These are phyloP conservation scores for Panagrolaimus sp. DNA, from an alignment of 1,140 invertebrate species.

Conservation along the genomic window DNA sequence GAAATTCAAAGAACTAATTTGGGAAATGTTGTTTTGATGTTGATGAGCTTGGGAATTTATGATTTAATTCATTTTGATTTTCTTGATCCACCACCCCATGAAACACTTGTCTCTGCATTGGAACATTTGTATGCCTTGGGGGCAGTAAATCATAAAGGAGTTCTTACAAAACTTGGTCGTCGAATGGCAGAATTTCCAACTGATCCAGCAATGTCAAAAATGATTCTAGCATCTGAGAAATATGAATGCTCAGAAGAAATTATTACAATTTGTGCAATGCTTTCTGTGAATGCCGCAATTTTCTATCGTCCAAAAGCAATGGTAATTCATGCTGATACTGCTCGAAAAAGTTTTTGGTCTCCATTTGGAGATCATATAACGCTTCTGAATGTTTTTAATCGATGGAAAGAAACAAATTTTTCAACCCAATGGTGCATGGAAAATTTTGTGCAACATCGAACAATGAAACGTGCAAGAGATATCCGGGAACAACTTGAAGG, in stretches of 20 bases:
- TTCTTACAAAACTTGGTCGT: constrained; percentile 88
- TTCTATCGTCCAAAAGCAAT: constrained; percentile 99
- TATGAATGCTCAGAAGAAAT: constrained; percentile 96
- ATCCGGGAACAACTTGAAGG: constrained; percentile 92
- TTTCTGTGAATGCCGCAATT: constrained; percentile 91
- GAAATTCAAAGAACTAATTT: constrained; percentile 97
- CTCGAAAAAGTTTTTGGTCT: constrained; percentile 87
- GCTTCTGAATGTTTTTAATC: constrained; percentile 90
- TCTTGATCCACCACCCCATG: constrained; percentile 92
- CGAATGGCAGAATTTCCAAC: constrained; percentile 98
- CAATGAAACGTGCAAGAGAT: constrained; percentile 91
- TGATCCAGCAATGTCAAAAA: constrained; percentile 98
- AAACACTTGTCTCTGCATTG: constrained; percentile 83
- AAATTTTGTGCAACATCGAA: constrained; percentile 94
- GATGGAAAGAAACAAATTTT: constrained; percentile 62
- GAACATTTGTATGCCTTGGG: constrained; percentile 95
- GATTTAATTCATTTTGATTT: constrained; percentile 98
- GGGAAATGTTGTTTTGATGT: constrained; percentile 88
- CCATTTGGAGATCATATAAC: constrained; percentile 89
- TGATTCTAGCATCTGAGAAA: constrained; percentile 92
- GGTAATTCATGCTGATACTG: constrained; percentile 93
- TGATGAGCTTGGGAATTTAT: constrained; percentile 94
- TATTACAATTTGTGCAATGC: constrained; percentile 91
- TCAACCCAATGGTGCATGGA: constrained; percentile 73
- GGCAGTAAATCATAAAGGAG: constrained; percentile 93